Evolutionary conservation across 1,140 invertebrate genomes (phyloP), one percentile per base, ranked within the genome.

Genomic region (Tribolium castaneum): DNA sequence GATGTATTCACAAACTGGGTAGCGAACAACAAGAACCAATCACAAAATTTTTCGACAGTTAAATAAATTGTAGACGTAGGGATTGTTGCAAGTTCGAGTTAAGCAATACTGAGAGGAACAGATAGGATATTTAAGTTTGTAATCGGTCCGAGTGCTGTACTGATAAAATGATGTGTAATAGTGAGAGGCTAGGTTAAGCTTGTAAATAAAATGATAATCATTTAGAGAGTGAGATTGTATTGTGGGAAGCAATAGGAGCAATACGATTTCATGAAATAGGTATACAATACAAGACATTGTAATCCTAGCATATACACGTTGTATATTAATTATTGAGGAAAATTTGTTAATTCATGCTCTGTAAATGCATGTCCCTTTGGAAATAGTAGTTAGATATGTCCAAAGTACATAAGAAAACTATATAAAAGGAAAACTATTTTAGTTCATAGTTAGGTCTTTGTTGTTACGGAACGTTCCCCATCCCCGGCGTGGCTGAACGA

Each of bases 1-100:
- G 95, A 97, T 88, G 95, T 97, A 51, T 97, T 96, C 89, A 94
- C 92, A 83, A 94, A 92, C 30, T 97, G 95, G 95, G 95, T 97
- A 79, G 92, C 94, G 54, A 92, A 92, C 76, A 95, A 96, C 89
- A 92, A 94, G 88, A 93, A 92, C 86, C 89, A 91, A 81, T 87
- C 90, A 81, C 90, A 90, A 83, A 90, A 90, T 81, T 91, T 89
- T 81, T 90, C 90, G 45, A 90, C 90, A 59, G 90, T 91, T 76
- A 91, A 90, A 87, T 91, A 89, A 89, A 76, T 66, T 16, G 13
- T 76, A 76, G 59, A 54, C 4, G 10, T 72, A 72, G 51, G 59
- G 74, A 76, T 78, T 75, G 66, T 79, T 75, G 76, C 71, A 79
- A 80, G 52, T 75, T 80, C 3, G 62, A 77, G 54, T 51, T 10